Evolutionary conservation across 2,888 invertebrate genomes (phyloP).

Genomic region (Andrena flavipes): DNA sequence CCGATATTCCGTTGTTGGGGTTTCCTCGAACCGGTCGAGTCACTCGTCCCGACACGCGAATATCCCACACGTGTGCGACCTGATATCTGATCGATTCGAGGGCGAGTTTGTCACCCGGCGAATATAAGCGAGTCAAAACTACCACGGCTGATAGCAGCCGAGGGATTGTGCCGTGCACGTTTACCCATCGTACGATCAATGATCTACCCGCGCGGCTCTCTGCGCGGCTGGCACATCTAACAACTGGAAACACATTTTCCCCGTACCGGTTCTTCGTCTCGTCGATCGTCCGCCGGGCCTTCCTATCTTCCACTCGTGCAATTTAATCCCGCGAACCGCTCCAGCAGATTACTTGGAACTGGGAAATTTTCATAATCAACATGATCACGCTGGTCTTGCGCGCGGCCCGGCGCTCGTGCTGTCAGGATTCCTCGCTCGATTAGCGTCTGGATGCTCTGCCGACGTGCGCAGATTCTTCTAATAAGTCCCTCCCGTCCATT

Average conservation of each 20-base stretch:
- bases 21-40: conserved; percentile 59
- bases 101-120: conserved; percentile 47
- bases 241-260: conserved; percentile 21
- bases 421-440: not conserved
- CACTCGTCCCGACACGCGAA: conserved; percentile 44
- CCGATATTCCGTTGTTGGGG: conserved; percentile 36
- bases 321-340: conserved; percentile 53
- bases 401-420: conserved; percentile 25
- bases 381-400: conserved; percentile 23
- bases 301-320: conserved; percentile 41
- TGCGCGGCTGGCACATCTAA: conserved; percentile 10
- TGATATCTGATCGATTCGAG: conserved; percentile 58
- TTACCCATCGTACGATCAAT: not conserved
- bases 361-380: conserved; percentile 60
- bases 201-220: conserved; percentile 33
- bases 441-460: not conserved
- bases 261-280: conserved; percentile 52
- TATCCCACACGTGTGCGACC: conserved; percentile 31
- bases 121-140: conserved; percentile 44
- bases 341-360: conserved; percentile 51
- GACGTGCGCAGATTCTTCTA: conserved; percentile 10
- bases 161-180: not conserved
- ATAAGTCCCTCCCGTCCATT: conserved; percentile 24
- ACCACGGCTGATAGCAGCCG: conserved; percentile 25
- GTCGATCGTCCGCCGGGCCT: conserved; percentile 6